Base-by-base conservation (phyloP, 1,140 invertebrate genomes). In the Panagrolaimus sp. region DNA sequence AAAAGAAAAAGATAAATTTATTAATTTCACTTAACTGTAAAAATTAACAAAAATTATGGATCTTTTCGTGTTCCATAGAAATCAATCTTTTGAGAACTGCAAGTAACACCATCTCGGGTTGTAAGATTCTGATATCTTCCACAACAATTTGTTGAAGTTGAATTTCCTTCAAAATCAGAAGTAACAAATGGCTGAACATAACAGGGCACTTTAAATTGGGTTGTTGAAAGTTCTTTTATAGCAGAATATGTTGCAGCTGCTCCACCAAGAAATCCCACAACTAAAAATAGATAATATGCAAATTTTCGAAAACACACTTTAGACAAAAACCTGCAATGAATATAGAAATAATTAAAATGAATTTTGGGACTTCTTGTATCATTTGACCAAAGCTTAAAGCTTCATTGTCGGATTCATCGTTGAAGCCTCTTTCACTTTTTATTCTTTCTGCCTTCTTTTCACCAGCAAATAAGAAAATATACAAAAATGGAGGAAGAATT, bases 401-500 rank as follows among this genome's bases (percentile, higher is more conserved):
- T n/a, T n/a, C n/a, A n/a, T n/a, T n/a, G n/a, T n/a, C n/a, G 62
- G 44, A 15, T 32, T n/a, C 46, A 48, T 62, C 7, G 17, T 64
- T 71, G 55, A 1, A 44, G 28, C 46, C 62, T 10, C 58, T 43
- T 43, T 68, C 44, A 21, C 44, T 24, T 15, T 55, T 26, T 75
- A 48, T 63, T 46, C 38, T 28, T 69, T 71, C 17, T 0, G 0
- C 48, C 9, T 7, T 1, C 8, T 67, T 46, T 63, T 83, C 74
- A 8, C 45, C 52, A 7, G 81, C 77, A 10, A 70, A 67, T 24
- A 83, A 58, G 52, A 69, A 79, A 14, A 78, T 48, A 62, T 82
- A 83, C 71, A 83, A 82, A 8, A 83, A 62, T 32, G 71, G 69
- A 15, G 85, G 85, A 32, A 83, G 79, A 46, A 86, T 76, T 45